phyloP scores from a whole-genome alignment of 2,888 invertebrate genomes.

The Conchocele bisecta region DNA sequence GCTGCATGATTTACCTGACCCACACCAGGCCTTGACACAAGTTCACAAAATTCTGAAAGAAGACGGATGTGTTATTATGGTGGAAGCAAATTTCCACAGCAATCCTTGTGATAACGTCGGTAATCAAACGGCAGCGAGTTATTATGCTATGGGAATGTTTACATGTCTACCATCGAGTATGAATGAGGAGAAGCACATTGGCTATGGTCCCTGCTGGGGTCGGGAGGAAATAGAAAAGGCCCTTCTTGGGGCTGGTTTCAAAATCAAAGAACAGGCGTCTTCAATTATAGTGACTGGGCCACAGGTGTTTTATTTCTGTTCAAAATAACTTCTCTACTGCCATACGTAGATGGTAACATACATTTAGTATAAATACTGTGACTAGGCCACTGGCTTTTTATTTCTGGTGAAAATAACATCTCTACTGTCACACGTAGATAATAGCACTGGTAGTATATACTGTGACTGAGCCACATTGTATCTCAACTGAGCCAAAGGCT shows the following conservation, averaged over 20 bases:
- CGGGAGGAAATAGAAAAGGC: slow-evolving; percentile 13
- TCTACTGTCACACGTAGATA: no score
- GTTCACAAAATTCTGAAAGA: slow-evolving; percentile 8
- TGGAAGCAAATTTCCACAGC: slow-evolving; percentile 9
- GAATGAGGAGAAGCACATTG: slow-evolving; percentile 6
- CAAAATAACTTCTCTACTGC: no score
- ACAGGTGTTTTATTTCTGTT: no score
- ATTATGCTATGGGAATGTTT: slow-evolving; percentile 24
- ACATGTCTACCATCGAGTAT: slow-evolving; percentile 33
- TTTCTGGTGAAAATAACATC: no score
- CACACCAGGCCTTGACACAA: slow-evolving; percentile 1
- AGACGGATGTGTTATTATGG: slow-evolving; percentile 6
- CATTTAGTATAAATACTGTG: no score
- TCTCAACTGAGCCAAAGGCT: no score
- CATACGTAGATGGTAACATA: no score
- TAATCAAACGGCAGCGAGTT: neutral
- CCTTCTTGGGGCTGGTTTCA: neutral
- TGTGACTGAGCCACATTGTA: no score
- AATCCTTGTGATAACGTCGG: slow-evolving; percentile 6
- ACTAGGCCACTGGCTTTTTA: no score
- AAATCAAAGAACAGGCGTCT: no score
- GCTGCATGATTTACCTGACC: slow-evolving; percentile 19
- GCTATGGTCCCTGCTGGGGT: slow-evolving; percentile 39
- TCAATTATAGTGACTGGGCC: no score
- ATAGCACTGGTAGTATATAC: no score